Evolutionary conservation across 2,888 invertebrate species (phyloP).

Genomic region (Macrosiphum euphorbiae): DNA sequence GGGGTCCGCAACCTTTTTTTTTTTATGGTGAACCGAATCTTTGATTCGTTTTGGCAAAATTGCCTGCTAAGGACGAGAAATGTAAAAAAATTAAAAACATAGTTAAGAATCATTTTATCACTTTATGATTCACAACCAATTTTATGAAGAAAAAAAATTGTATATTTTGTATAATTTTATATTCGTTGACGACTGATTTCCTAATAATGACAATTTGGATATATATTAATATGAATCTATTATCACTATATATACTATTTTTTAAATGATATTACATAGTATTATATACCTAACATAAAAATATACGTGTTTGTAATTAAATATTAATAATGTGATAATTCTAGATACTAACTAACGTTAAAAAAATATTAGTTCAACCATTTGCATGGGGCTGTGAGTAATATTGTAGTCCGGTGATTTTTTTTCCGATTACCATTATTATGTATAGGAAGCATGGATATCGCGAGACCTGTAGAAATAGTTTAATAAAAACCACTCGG

Average conservation of each 20-base stretch:
- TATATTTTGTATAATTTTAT: neutral
- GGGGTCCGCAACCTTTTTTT: neutral
- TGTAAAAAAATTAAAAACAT: neutral
- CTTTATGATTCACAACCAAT: neutral
- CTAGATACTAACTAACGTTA: too few relatives aligned
- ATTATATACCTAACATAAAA: too few relatives aligned
- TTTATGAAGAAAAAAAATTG: neutral
- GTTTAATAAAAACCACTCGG: neutral
- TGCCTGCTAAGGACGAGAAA: neutral
- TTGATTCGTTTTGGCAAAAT: neutral
- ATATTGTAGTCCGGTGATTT: too few relatives aligned
- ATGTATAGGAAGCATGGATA: neutral
- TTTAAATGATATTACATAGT: too few relatives aligned
- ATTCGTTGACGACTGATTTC: neutral
- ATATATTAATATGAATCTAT: neutral
- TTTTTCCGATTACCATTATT: too few relatives aligned
- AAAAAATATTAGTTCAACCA: too few relatives aligned
- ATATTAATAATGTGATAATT: too few relatives aligned
- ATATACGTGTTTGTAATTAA: too few relatives aligned
- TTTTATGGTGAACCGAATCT: neutral
- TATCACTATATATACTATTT: too few relatives aligned
- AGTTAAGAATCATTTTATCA: neutral
- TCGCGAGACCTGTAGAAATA: neutral
- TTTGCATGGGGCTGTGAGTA: too few relatives aligned
- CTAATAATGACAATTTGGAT: neutral